Evolutionary conservation across 2,113 vertebrate species (phyloP), one percentile per base, ranked within the genome.

Genomic region (Cervus canadensis): DNA sequence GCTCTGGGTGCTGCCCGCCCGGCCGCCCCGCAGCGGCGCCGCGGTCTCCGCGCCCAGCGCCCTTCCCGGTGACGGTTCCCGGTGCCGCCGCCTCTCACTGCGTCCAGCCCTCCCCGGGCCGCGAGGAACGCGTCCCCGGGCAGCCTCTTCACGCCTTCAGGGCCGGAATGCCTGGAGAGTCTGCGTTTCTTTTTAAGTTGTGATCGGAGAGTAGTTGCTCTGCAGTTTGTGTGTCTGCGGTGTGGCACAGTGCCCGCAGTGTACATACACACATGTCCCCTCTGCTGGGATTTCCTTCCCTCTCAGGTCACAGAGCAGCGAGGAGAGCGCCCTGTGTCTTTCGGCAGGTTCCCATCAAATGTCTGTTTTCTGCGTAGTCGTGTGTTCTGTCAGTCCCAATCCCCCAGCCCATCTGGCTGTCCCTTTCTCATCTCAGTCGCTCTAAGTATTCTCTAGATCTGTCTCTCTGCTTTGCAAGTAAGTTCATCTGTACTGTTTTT

Each of bases 251-350:
- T 11, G n/a, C n/a, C 17, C 1, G 33, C 64, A 21, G 64, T 19
- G 2, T 36, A 36, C 64, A 67, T 16, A 59, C 9, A 9, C 16
- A 4, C 7, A 3, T 50, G 48, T 52, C 2, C 64, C 64, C n/a
- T 36, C n/a, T 6, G 17, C 64, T 21, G 64, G 64, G 17, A 5
- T 36, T 36, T 36, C 19, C 64, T 9, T 36, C n/a, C 64, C 64
- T 2, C 19, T 21, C 19, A 1, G 64, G 64, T 6, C n/a, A 23
- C n/a, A 21, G n/a, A 21, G 64, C 64, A 8, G 4, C 0, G n/a
- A 71, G n/a, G n/a, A 67, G 64, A 11, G 64, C 9, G 9, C n/a
- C 64, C 19, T 36, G 64, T 21, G 64, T n/a, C 64, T 36, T 21
- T 6, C n/a, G 5, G 64, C n/a, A 71, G 64, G n/a, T 33, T 21